Percentiles rank a stretch among this genome's conserved stretches.
Evolutionary conservation across 35 echinoderm and acorn worm genomes (phyloP).

Genomic region (Strongylocentrotus purpuratus): DNA sequence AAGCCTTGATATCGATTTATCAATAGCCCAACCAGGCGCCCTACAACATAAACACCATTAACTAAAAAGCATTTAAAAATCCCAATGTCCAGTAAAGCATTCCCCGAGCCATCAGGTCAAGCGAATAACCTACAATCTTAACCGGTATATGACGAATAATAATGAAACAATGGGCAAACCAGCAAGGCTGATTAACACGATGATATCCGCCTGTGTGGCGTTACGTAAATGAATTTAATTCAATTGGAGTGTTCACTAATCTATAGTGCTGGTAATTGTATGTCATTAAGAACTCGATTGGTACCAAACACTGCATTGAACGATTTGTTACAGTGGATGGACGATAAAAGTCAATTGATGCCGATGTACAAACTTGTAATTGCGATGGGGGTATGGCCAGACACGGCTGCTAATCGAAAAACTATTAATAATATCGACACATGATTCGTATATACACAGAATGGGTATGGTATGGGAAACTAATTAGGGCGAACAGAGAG

Average conservation of each 20-base stretch:
- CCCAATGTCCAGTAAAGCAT: conserved; percentile 8
- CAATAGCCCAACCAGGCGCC: not conserved
- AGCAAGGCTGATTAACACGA: not conserved
- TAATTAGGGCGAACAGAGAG: not conserved
- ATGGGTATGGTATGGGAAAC: not conserved
- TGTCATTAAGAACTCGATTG: not conserved
- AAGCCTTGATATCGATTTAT: not conserved
- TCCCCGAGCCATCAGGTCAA: not conserved
- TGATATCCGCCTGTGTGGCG: not conserved
- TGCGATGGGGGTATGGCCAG: not conserved
- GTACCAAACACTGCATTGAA: not conserved
- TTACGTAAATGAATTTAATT: not conserved
- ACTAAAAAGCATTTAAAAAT: not conserved
- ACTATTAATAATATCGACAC: not conserved
- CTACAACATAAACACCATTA: not conserved
- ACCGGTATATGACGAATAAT: too few relatives aligned
- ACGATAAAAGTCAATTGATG: not conserved
- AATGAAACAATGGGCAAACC: not conserved
- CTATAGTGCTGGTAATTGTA: not conserved
- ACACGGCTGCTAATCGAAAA: not conserved
- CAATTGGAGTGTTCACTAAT: not conserved
- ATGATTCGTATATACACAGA: not conserved
- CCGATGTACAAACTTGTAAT: not conserved
- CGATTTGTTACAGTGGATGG: too few relatives aligned
- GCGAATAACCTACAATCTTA: not conserved